Evolutionary conservation across 2,797 vertebrate species (phyloP).

Genomic region (Acropternis orthonyx): DNA sequence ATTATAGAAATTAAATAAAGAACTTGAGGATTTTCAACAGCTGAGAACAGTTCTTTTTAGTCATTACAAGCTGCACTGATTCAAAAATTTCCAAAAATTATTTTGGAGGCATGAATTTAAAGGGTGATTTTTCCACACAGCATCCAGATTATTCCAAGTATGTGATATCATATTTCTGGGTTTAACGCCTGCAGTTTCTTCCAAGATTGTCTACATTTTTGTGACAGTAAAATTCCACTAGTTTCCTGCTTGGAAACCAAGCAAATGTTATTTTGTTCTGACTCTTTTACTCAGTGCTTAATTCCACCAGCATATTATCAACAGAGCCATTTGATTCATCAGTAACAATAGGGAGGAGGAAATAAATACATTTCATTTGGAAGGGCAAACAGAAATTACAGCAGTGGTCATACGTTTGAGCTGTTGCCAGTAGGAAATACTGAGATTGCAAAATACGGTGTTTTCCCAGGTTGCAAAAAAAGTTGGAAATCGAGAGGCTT

Average conservation of each 20-base stretch:
- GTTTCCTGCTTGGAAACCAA: slow-evolving; percentile 15
- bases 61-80: neutral
- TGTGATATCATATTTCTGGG: neutral
- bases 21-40: neutral
- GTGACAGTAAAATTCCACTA: neutral
- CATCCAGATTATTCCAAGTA: neutral
- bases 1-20: neutral
- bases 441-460: slow-evolving; percentile 35
- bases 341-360: neutral
- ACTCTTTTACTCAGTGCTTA: neutral
- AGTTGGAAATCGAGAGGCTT: neutral
- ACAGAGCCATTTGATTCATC: neutral
- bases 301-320: slow-evolving; percentile 30
- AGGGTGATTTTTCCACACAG: neutral
- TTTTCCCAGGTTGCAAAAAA: slow-evolving; percentile 2
- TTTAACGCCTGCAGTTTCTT: neutral
- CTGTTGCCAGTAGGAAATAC: slow-evolving; percentile 31
- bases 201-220: neutral
- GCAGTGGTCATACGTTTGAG: neutral
- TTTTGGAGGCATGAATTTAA: neutral
- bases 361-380: slow-evolving; percentile 12
- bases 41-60: neutral
- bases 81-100: neutral
- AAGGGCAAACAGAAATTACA: slow-evolving; percentile 43
- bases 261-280: slow-evolving; percentile 14